Evolutionary conservation across 2,113 vertebrate species (phyloP).

Genomic region (Grantiella picta): DNA sequence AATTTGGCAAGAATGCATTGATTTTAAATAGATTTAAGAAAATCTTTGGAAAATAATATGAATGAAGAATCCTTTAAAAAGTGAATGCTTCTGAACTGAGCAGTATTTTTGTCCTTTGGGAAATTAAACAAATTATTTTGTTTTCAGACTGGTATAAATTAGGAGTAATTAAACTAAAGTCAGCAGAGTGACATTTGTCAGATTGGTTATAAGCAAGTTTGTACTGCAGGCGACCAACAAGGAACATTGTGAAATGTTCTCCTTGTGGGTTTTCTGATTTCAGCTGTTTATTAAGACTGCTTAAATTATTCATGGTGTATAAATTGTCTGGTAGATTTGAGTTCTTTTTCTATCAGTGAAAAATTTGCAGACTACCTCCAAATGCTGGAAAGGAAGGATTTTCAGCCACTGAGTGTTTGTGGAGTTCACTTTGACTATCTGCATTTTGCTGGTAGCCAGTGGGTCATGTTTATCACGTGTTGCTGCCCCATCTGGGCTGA

Average conservation of each 20-base stretch:
- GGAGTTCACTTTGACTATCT: not conserved
- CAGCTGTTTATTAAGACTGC: not conserved
- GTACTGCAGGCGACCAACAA: not conserved
- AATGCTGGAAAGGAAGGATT: not conserved
- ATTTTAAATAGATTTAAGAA: not conserved
- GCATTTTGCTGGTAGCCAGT: not conserved
- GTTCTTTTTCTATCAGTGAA: not conserved
- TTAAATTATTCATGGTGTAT: constrained; percentile 15
- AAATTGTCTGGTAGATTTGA: not conserved
- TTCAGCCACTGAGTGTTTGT: not conserved
- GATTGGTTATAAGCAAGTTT: not conserved
- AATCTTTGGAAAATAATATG: not conserved
- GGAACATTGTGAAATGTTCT: not conserved
- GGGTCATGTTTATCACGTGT: not conserved
- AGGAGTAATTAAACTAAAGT: not conserved
- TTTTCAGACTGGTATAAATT: not conserved
- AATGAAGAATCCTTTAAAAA: not conserved
- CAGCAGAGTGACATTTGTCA: constrained; percentile 1
- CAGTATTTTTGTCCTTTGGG: not conserved
- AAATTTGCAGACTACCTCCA: not conserved
- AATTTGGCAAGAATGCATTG: not conserved
- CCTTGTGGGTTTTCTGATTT: not conserved
- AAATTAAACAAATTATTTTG: constrained; percentile 18
- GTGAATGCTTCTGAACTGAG: not conserved
- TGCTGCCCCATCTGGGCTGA: not conserved